These are phyloP conservation scores for Cheumatopsyche charites DNA, from an alignment of 1,140 invertebrate species.

Conservation along the genomic window DNA sequence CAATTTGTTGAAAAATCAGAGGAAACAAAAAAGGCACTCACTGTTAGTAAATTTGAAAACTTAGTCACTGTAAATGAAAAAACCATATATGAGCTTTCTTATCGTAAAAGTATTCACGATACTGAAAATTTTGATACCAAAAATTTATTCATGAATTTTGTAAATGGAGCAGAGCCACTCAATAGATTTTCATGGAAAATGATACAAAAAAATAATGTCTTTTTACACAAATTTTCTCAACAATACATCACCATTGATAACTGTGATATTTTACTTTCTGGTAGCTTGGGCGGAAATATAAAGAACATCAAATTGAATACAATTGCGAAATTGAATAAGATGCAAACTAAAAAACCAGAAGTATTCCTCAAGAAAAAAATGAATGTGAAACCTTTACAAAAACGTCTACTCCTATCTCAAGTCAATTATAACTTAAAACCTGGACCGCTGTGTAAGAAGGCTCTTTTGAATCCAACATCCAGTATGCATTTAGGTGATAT, in stretches of 20 bases:
- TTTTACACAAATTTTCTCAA: constrained; percentile 23
- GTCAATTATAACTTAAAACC: constrained; percentile 51
- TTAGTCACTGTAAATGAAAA: too few species aligned
- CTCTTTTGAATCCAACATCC: constrained; percentile 48
- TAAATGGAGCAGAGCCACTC: constrained; percentile 19
- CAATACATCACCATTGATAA: constrained; percentile 29
- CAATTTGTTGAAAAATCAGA: too few species aligned
- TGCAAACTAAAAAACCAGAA: neutral
- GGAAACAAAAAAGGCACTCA: too few species aligned
- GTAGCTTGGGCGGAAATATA: constrained; percentile 36
- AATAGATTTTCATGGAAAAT: constrained; percentile 33
- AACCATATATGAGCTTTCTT: too few species aligned
- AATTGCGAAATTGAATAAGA: neutral
- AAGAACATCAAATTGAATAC: constrained; percentile 4
- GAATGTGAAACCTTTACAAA: constrained; percentile 20
- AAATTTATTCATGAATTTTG: constrained; percentile 10
- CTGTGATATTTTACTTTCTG: constrained; percentile 28
- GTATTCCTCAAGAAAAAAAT: constrained; percentile 7
- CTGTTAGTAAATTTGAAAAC: too few species aligned
- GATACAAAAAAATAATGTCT: constrained; percentile 30
- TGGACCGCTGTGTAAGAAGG: constrained; percentile 54
- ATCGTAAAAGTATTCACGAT: too few species aligned
- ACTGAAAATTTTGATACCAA: neutral
- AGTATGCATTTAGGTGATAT: constrained; percentile 49
- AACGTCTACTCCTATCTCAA: constrained; percentile 30